A percentile compares a stretch with the other conserved stretches of the same genome.
These are phyloP conservation scores for Puffinus mauretanicus DNA, from an alignment of 2,113 vertebrate species.

Conservation along the genomic window DNA sequence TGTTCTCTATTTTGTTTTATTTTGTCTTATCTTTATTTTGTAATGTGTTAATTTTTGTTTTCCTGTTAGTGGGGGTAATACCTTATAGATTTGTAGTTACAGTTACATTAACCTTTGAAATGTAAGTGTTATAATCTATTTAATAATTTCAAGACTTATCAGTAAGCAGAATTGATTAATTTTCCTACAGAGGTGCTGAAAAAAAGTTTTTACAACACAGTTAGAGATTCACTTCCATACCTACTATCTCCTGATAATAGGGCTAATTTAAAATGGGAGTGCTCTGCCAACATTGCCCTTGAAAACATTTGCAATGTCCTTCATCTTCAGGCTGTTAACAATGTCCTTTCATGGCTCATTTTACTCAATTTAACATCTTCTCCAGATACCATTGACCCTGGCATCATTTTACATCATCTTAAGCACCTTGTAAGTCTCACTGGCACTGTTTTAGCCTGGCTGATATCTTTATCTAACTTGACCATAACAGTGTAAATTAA, in stretches of 20 bases:
- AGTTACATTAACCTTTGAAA: not conserved
- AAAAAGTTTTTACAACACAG: not conserved
- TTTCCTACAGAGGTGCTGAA: not conserved
- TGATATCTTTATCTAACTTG: constrained; percentile 11
- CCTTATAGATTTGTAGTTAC: not conserved
- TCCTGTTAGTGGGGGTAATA: not conserved
- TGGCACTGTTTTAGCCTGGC: not conserved
- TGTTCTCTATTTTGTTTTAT: not conserved
- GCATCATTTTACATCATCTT: constrained; percentile 25
- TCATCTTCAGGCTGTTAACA: constrained; percentile 37
- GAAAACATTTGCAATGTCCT: constrained; percentile 6
- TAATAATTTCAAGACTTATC: not conserved
- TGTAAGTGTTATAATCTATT: not conserved
- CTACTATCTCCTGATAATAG: not conserved
- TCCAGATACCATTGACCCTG: constrained; percentile 25
- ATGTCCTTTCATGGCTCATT: constrained; percentile 58
- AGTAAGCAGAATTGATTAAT: not conserved
- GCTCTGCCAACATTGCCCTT: constrained; percentile 1
- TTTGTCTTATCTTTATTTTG: not conserved
- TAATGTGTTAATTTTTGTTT: not conserved
- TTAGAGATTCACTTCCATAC: not conserved
- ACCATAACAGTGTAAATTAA: not conserved
- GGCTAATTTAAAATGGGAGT: not conserved
- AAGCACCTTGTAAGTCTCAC: not conserved
- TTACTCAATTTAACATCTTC: constrained; percentile 41